phyloP scores from a whole-genome alignment of 2,888 invertebrate species.

The Sepiola atlantica region DNA sequence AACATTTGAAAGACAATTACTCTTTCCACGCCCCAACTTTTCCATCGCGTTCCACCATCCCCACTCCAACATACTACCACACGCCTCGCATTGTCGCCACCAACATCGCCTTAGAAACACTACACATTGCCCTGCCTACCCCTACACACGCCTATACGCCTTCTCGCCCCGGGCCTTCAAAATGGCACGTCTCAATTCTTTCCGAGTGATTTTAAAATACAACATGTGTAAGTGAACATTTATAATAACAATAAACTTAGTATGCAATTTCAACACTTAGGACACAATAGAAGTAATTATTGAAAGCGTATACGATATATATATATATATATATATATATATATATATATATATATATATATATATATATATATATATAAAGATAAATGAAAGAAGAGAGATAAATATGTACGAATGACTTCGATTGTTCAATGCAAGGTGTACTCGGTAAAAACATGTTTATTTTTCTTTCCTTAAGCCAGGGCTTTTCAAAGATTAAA shows the following conservation, averaged over 20 bases:
- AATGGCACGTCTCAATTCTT: not conserved
- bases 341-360: not conserved
- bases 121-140: not conserved
- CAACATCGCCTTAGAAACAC: too few species aligned
- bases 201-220: not conserved
- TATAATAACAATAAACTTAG: not conserved
- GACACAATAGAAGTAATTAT: slow-evolving; percentile 11
- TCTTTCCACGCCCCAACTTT: not conserved
- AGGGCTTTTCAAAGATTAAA: too few species aligned
- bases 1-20: slow-evolving; percentile 32
- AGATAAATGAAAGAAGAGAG: too few species aligned
- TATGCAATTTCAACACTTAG: not conserved
- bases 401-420: too few species aligned
- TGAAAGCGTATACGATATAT: not conserved
- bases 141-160: not conserved
- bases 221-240: not conserved
- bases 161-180: not conserved
- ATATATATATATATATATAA: not conserved
- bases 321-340: not conserved
- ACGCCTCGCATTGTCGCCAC: not conserved
- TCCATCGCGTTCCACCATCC: too few species aligned
- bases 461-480: too few species aligned
- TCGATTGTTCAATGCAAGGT: too few species aligned
- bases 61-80: too few species aligned
- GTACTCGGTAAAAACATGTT: too few species aligned